A percentile compares a stretch with the other conserved stretches of the same genome.
Conservation (phyloP, 2,888 invertebrate species). For the Lottia gigantea region DNA sequence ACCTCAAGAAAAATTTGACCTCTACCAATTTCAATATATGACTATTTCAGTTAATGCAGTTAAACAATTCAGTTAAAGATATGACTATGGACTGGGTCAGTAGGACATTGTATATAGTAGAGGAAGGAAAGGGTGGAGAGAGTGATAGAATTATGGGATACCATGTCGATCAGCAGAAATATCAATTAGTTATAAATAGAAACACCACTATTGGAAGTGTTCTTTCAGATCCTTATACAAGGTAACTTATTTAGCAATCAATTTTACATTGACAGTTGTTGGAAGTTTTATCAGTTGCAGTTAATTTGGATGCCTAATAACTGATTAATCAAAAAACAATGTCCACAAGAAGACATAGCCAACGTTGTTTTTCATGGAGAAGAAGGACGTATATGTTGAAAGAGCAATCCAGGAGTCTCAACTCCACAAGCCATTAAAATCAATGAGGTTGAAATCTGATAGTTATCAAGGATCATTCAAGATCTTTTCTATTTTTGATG, state of each 20-base stretch:
- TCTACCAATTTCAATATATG: neutral
- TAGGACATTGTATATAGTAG: slow-evolving; percentile 85
- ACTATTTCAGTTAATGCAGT: slow-evolving; percentile 42
- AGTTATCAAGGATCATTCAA: too few species aligned
- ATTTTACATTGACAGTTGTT: too few species aligned
- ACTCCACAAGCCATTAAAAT: too few species aligned
- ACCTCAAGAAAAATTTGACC: neutral
- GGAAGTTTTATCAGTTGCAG: too few species aligned
- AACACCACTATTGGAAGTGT: slow-evolving; percentile 75
- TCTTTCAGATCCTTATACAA: slow-evolving; percentile 81
- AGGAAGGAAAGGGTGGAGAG: slow-evolving; percentile 70
- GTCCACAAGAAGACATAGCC: too few species aligned
- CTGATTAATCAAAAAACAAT: too few species aligned
- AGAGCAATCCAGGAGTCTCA: too few species aligned
- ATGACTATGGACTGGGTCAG: slow-evolving; percentile 90
- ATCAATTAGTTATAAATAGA: slow-evolving; percentile 45
- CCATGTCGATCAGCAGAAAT: slow-evolving; percentile 52
- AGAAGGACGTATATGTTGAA: too few species aligned
- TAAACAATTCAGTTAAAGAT: slow-evolving; percentile 72
- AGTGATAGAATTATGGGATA: slow-evolving; percentile 66
- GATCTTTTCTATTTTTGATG: neutral
- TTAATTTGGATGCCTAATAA: too few species aligned
- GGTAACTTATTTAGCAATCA: slow-evolving; percentile 68
- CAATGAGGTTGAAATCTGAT: too few species aligned
- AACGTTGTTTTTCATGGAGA: too few species aligned